These are phyloP conservation scores for Pterobdella sp. DNA, from an alignment of 2,888 invertebrate genomes.

Conservation along the genomic window DNA sequence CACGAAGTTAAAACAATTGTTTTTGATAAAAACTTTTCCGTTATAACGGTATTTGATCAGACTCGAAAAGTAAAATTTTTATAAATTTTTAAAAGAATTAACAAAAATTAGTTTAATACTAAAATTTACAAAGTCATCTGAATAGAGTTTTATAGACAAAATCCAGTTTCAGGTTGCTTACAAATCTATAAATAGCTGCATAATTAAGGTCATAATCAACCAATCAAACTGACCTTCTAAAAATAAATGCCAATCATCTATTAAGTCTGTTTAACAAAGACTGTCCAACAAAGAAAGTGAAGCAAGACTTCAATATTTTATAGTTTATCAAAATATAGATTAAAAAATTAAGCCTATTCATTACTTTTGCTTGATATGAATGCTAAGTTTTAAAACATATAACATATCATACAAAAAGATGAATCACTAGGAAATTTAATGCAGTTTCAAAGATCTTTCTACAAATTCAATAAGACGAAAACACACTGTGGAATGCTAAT, in stretches of 20 bases:
- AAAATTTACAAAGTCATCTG: no score
- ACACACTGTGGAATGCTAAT: no score
- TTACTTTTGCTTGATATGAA: no score
- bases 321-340: no score
- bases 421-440: no score
- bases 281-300: no score
- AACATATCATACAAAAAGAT: no score
- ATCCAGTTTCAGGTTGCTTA: constrained; percentile 2
- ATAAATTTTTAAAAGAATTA: constrained; percentile 3
- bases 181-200: constrained; percentile 1
- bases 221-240: constrained; percentile 27
- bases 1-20: constrained; percentile 8
- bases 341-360: no score
- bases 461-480: no score
- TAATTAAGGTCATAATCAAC: constrained; percentile 12
- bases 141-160: neutral
- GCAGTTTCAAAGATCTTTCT: no score
- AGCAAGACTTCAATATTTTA: no score
- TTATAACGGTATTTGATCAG: constrained; percentile 10
- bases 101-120: neutral
- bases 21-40: neutral
- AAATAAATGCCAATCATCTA: constrained; percentile 27
- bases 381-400: no score
- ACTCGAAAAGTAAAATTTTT: neutral
- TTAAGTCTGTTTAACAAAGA: neutral